Evolutionary conservation across 2,888 invertebrate genomes (phyloP).

Genomic region (Drosophila fulvimacula): DNA sequence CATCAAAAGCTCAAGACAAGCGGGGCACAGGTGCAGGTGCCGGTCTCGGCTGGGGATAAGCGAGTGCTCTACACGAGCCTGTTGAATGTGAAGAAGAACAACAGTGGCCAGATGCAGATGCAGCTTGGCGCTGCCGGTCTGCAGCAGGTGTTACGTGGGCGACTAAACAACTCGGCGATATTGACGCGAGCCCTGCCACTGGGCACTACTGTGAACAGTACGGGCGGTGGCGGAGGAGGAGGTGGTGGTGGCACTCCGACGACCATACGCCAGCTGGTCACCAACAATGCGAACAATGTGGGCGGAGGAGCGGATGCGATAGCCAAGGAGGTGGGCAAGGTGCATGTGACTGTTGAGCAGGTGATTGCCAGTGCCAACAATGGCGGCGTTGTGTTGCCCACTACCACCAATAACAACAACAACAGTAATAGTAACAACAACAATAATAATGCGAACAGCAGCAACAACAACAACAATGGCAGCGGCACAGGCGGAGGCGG

Average conservation of each 20-base stretch:
- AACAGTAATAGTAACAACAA: conserved; percentile 45
- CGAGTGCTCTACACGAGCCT: conserved; percentile 84
- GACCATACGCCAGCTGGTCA: conserved; percentile 66
- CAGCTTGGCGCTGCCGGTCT: conserved; percentile 80
- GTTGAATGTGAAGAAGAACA: conserved; percentile 83
- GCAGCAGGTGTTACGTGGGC: conserved; percentile 80
- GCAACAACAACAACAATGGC: conserved; percentile 30
- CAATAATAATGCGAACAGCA: conserved; percentile 27
- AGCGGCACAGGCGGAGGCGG: conserved; percentile 27
- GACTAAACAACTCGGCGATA: conserved; percentile 81
- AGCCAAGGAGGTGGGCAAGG: conserved; percentile 65
- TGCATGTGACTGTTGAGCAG: conserved; percentile 68
- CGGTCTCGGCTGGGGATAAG: conserved; percentile 66
- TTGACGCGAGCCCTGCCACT: conserved; percentile 81
- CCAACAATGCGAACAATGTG: conserved; percentile 69
- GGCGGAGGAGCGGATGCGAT: conserved; percentile 32
- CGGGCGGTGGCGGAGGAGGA: conserved; percentile 34
- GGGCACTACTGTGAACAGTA: conserved; percentile 70
- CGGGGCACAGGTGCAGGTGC: conserved; percentile 51
- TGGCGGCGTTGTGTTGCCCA: conserved; percentile 64
- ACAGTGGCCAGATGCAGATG: conserved; percentile 83
- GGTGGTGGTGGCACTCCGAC: conserved; percentile 28
- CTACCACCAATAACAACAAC: conserved; percentile 50
- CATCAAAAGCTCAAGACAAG: conserved; percentile 78
- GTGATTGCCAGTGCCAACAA: conserved; percentile 71